These are phyloP conservation scores for Drosophila vallismaia DNA, from an alignment of 2,888 invertebrate genomes.

Conservation along the genomic window DNA sequence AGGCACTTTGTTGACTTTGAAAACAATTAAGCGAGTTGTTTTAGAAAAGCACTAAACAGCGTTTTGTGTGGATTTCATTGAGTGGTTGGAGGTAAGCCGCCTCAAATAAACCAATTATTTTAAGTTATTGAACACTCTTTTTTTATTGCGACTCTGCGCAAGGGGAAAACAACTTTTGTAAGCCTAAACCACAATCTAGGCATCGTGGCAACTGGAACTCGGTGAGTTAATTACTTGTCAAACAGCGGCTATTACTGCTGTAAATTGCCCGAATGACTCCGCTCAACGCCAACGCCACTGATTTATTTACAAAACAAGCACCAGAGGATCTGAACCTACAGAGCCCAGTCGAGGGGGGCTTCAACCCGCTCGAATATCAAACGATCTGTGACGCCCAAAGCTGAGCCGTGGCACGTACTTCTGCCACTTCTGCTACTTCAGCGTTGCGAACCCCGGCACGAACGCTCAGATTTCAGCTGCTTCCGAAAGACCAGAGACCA, in stretches of 20 bases:
- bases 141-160: background rate
- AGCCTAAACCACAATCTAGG: conserved; percentile 18
- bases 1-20: background rate
- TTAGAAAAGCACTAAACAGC: background rate
- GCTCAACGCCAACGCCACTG: conserved; percentile 49
- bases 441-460: conserved; percentile 12
- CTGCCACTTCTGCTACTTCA: background rate
- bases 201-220: conserved; percentile 31
- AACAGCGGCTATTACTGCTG: conserved; percentile 69
- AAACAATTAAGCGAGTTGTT: conserved; percentile 4
- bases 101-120: conserved; percentile 1
- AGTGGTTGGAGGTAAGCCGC: background rate
- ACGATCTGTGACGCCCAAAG: conserved; percentile 71
- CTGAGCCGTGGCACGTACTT: conserved; percentile 60
- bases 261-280: conserved; percentile 70
- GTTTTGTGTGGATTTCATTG: background rate
- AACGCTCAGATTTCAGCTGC: conserved; percentile 49
- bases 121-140: background rate
- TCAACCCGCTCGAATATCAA: conserved; percentile 63
- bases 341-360: background rate
- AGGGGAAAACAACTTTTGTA: conserved; percentile 9
- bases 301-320: conserved; percentile 76
- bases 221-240: conserved; percentile 75
- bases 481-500: conserved; percentile 8
- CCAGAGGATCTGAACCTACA: conserved; percentile 24